These are phyloP conservation scores for Nasonia oneida DNA, from an alignment of 2,888 invertebrate species.

Conservation along the genomic window DNA sequence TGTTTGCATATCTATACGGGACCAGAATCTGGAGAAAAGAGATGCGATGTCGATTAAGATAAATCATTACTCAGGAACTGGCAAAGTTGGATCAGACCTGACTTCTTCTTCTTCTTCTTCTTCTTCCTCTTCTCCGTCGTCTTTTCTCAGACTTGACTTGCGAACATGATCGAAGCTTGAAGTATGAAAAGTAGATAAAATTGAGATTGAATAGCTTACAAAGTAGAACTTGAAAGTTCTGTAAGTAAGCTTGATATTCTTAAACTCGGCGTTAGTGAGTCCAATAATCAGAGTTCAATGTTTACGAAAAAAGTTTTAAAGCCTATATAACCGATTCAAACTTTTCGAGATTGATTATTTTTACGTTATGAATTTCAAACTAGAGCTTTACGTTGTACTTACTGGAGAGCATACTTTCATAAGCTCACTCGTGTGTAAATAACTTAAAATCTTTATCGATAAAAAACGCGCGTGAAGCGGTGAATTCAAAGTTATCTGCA, in stretches of 20 bases:
- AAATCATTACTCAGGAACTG: conserved; percentile 12
- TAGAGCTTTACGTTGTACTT: no score
- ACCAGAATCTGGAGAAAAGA: background rate
- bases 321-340: no score
- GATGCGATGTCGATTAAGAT: conserved; percentile 32
- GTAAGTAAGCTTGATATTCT: background rate
- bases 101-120: conserved; percentile 1
- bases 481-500: no score
- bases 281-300: no score
- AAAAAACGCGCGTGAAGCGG: no score
- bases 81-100: background rate
- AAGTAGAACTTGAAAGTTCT: background rate
- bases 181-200: conserved; percentile 27
- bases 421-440: no score
- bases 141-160: conserved; percentile 4
- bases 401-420: no score
- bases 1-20: background rate
- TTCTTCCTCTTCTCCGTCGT: background rate
- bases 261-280: background rate
- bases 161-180: background rate
- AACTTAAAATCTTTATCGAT: no score
- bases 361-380: no score
- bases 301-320: no score
- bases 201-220: conserved; percentile 13
- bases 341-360: no score